phyloP scores from a whole-genome alignment of 1,140 invertebrate species.

The Archivesica marissinica region DNA sequence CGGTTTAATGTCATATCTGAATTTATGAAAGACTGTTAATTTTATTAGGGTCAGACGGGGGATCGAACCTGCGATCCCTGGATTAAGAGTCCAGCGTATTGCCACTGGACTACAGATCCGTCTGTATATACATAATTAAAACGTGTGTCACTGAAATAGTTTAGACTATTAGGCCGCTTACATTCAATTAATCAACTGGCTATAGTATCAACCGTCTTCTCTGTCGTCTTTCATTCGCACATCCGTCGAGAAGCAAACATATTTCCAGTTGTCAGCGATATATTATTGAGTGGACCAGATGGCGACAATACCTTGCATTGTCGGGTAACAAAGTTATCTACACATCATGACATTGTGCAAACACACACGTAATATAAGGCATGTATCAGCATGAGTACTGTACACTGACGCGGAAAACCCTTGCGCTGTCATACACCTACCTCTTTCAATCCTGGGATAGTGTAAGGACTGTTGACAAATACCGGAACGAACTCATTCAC shows the following conservation, averaged over 20 bases:
- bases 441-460: slow-evolving; percentile 2
- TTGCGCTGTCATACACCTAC: background rate
- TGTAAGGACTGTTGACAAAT: slow-evolving; percentile 22
- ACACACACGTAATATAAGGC: background rate
- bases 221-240: too few relatives aligned
- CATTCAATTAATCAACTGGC: too few relatives aligned
- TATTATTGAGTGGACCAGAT: background rate
- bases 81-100: too few relatives aligned
- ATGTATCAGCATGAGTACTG: background rate
- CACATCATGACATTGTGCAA: background rate
- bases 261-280: background rate
- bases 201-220: too few relatives aligned
- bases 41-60: too few relatives aligned
- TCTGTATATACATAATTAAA: too few relatives aligned
- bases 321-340: background rate
- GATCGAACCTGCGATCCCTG: too few relatives aligned
- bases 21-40: too few relatives aligned
- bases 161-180: too few relatives aligned
- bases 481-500: slow-evolving; percentile 41
- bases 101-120: too few relatives aligned
- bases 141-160: too few relatives aligned
- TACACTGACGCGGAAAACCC: background rate
- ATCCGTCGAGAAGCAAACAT: background rate
- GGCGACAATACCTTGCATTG: background rate
- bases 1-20: too few relatives aligned